Evolutionary conservation across 2,888 invertebrate species (phyloP).

Genomic region (Drosophila cracens): DNA sequence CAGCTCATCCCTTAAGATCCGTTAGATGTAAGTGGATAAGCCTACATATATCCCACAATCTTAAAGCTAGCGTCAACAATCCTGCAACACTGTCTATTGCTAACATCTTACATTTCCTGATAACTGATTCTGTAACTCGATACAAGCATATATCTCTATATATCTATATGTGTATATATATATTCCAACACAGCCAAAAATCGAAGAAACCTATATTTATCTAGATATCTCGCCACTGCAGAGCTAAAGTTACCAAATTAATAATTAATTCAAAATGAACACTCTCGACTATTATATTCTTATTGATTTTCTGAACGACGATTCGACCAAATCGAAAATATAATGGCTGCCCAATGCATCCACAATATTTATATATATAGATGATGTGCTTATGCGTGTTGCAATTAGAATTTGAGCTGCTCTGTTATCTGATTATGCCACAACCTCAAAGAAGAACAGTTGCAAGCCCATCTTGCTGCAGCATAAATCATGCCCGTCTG

Average conservation of each 20-base stretch:
- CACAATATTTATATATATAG: background rate
- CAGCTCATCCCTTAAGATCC: background rate
- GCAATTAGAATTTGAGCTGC: conserved; percentile 44
- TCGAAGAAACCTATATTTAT: too few species aligned
- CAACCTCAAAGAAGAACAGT: background rate
- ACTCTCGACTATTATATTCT: too few species aligned
- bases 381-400: background rate
- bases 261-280: too few species aligned
- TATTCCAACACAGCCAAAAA: too few species aligned
- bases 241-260: too few species aligned
- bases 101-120: too few species aligned
- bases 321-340: too few species aligned
- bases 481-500: conserved; percentile 46
- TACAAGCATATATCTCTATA: background rate
- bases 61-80: background rate
- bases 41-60: background rate
- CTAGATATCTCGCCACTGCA: too few species aligned
- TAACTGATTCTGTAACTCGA: too few species aligned
- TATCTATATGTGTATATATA: too few species aligned
- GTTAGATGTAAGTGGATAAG: background rate
- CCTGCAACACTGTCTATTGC: background rate
- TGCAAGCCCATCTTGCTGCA: conserved; percentile 9
- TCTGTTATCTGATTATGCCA: conserved; percentile 17
- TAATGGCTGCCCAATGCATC: too few species aligned
- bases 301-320: too few species aligned